Evolutionary conservation across 2,797 vertebrate species (phyloP), one percentile per base, ranked within the genome.

Genomic region (Jordanella pulchra): DNA sequence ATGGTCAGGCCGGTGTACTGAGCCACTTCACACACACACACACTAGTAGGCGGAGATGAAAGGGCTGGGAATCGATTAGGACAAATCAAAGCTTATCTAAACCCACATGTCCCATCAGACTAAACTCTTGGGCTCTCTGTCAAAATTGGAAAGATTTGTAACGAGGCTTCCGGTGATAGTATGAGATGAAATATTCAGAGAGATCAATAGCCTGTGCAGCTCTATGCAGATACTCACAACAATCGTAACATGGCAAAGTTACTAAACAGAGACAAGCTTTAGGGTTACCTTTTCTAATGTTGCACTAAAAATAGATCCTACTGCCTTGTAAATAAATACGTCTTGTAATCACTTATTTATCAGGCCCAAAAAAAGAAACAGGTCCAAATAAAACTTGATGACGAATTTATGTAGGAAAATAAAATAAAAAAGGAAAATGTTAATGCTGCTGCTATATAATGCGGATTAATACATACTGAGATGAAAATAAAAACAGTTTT

Each of bases 51-150:
- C 63, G 21, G 69, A 93, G 92, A 94, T 92, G 89, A 94, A 94
- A 94, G 92, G 69, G 79, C 89, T 72, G 83, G 54, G 85, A 86
- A 92, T 92, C 83, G 85, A 94, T 91, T 80, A 86, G 71, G 85
- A 88, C 89, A 84, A 91, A 92, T 93, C 89, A 91, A 92, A 92
- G 89, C 90, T 89, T 72, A 89, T 88, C 84, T 89, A 87, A 91
- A 86, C 86, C 78, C 84, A 86, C 86, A 75, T 63, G 78, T 91
- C 85, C 89, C 85, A 86, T 92, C 88, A 86, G 87, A 89, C 86
- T 87, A 80, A 87, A 87, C 87, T 91, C 86, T 86, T 81, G 82
- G 86, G 78, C 82, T 78, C 76, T 76, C 88, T 84, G 82, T 90
- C 77, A 87, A 89, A 91, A 90, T 80, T 80, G 78, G 75, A 84